Conservation (phyloP, 2,113 vertebrate species). For the Dipodomys merriami region DNA sequence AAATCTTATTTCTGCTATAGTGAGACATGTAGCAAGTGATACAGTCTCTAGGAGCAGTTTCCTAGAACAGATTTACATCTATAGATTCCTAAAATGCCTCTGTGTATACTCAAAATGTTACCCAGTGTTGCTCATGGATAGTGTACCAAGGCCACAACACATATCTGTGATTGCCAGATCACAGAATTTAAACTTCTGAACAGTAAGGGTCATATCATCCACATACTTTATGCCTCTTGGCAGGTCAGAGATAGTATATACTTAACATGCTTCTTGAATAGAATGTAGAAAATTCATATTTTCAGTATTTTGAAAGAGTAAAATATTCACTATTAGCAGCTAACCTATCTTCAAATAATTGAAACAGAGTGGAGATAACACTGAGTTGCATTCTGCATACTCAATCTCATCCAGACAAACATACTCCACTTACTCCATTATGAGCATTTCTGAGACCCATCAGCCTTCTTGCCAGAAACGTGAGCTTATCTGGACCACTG, state of each 20-base stretch:
- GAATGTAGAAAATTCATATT: conserved; percentile 7
- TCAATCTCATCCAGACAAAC: not conserved
- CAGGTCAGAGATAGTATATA: not conserved
- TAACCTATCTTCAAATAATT: not conserved
- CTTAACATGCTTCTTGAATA: not conserved
- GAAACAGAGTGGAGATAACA: not conserved
- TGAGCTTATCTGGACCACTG: not conserved
- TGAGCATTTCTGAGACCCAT: not conserved
- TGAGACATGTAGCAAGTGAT: conserved; percentile 8
- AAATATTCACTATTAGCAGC: not conserved
- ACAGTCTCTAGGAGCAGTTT: not conserved
- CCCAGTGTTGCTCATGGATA: not conserved
- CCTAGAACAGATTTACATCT: not conserved
- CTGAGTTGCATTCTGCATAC: not conserved
- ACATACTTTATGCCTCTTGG: not conserved
- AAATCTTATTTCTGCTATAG: conserved; percentile 19
- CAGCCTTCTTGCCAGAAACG: not conserved
- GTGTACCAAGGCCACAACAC: not conserved
- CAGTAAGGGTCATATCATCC: not conserved
- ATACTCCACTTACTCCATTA: not conserved
- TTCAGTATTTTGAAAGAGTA: not conserved
- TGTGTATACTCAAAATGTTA: not conserved
- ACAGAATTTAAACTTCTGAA: not conserved
- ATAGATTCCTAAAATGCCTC: not conserved
- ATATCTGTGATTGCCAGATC: not conserved